Base-by-base conservation (phyloP, 2,797 vertebrate species). In the Chrysolophus pictus region DNA sequence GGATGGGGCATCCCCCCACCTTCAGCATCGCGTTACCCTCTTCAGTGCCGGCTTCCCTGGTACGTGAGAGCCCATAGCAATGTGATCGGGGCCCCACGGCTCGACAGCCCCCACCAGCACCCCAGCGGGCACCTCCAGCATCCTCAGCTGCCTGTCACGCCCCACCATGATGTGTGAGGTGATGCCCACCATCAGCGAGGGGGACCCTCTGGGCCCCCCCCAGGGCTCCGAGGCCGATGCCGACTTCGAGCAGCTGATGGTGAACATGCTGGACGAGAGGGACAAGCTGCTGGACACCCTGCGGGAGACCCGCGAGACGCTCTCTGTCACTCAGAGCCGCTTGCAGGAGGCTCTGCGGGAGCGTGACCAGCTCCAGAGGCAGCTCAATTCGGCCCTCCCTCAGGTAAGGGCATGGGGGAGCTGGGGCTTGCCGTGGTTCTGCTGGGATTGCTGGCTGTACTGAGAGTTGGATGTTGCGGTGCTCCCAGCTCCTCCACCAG, bases 171-270 rank as follows among this genome's bases (percentile, higher is more conserved):
- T 99, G 99, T 99, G 99, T 95, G 99, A 99, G 96, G 99, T 99
- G 98, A 99, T 99, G 99, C 99, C 99, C 95, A 99, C 99, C 95
- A 99, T 99, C 97, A 99, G 96, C 15, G 99, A 99, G 97, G 99
- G 99, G 96, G 99, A 99, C 98, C 98, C 99, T 15, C 97, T 98
- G 91, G 98, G 98, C 18, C 98, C 99, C 95, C 98, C 98, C 2
- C 98, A 98, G 71, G 98, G 98, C 87, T 98, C 98, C 2, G 99
- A 99, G 79, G 98, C 98, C 0, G 99, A 99, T 22, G 98, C 98
- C 81, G 99, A 99, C 98, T 99, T 99, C 11, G 99, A 99, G 98
- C 99, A 99, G 98, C 98, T 99, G 96, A 99, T 99, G 99, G 99
- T 99, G 97, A 99, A 99, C 97, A 99, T 99, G 99, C 97, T 99